These are phyloP conservation scores for Gymnobelideus leadbeateri DNA, from an alignment of 2,113 vertebrate species.

Conservation along the genomic window DNA sequence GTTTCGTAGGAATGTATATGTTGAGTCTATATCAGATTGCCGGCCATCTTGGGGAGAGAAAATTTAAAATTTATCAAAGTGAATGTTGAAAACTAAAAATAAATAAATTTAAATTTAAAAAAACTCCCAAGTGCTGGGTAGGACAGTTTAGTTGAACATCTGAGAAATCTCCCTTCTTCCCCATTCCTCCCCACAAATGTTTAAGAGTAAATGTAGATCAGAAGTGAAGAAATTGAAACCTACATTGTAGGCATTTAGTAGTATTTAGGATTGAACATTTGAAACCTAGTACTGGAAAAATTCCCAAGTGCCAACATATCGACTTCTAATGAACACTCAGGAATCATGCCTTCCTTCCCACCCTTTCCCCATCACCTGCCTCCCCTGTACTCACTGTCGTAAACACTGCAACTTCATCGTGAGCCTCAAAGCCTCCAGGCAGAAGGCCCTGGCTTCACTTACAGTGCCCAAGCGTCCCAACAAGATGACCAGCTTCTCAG, in stretches of 20 bases:
- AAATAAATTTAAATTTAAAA: too few species aligned
- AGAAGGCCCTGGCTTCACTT: conserved; percentile 91
- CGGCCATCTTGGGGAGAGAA: too few species aligned
- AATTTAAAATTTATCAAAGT: too few species aligned
- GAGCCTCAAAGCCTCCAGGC: conserved; percentile 91
- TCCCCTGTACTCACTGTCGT: conserved; percentile 84
- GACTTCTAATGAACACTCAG: neutral
- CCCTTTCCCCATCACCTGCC: neutral
- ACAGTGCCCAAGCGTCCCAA: conserved; percentile 86
- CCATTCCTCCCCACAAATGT: neutral
- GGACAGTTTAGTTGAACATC: neutral
- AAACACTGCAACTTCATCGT: conserved; percentile 90
- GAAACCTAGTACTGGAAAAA: neutral
- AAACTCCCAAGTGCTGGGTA: neutral
- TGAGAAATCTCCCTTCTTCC: neutral
- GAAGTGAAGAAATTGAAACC: neutral
- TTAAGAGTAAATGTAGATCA: neutral
- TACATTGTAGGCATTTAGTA: neutral
- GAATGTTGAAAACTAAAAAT: too few species aligned
- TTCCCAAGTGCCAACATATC: neutral
- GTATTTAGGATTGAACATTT: neutral
- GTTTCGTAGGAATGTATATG: too few species aligned
- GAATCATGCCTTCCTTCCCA: neutral
- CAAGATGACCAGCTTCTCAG: conserved; percentile 85
- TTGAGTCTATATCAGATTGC: too few species aligned